phyloP scores from a whole-genome alignment of 2,888 invertebrate genomes.

The Horisme vitalbata region DNA sequence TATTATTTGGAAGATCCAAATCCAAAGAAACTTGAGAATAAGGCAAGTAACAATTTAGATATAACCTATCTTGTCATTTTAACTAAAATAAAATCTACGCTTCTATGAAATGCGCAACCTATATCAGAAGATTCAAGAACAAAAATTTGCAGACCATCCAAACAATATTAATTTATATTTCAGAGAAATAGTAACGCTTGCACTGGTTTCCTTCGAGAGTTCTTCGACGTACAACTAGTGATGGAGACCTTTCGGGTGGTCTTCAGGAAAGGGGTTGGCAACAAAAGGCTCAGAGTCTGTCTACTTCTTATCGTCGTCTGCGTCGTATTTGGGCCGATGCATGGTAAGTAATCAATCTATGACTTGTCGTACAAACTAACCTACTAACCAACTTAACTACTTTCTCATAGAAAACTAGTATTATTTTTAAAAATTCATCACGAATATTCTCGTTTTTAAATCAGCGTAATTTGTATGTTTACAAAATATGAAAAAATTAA shows the following conservation, averaged over 20 bases:
- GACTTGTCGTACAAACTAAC: no score
- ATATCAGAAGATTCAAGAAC: no score
- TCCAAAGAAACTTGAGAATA: constrained; percentile 42
- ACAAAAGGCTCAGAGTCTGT: constrained; percentile 87
- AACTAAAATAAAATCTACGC: no score
- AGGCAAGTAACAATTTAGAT: constrained; percentile 28
- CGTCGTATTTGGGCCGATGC: constrained; percentile 92
- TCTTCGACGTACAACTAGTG: constrained; percentile 89
- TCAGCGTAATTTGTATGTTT: no score
- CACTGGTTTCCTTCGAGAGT: constrained; percentile 80
- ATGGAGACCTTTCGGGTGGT: constrained; percentile 90
- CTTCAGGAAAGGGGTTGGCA: constrained; percentile 88
- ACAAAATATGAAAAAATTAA: no score
- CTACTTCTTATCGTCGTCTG: constrained; percentile 90
- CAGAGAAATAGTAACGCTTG: constrained; percentile 43
- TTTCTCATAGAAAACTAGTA: no score
- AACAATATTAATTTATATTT: constrained; percentile 26
- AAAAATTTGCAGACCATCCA: no score
- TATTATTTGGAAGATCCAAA: constrained; percentile 86
- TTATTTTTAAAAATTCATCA: no score
- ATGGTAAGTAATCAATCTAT: constrained; percentile 81
- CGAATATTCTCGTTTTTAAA: no score
- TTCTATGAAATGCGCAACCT: no score
- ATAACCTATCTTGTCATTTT: no score
- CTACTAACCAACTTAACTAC: no score